Evolutionary conservation across 2,888 invertebrate genomes (phyloP).

Genomic region (Palloptera scutellata): DNA sequence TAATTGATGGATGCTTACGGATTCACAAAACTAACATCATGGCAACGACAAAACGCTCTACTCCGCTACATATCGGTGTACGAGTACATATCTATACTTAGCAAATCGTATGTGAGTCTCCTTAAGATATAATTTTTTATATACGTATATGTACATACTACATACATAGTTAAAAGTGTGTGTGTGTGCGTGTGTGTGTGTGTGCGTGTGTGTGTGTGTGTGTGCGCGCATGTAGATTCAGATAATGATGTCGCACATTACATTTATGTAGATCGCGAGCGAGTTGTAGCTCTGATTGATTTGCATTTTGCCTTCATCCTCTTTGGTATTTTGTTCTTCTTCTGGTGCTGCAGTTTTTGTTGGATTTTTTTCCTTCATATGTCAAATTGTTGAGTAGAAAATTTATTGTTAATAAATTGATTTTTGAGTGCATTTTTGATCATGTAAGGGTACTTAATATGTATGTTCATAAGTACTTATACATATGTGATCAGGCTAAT

Average conservation of each 20-base stretch:
- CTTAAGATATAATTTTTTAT: neutral
- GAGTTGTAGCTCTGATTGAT: too few relatives aligned
- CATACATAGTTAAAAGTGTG: slow-evolving; percentile 11
- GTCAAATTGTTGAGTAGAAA: neutral
- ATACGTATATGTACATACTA: neutral
- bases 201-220: neutral
- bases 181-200: neutral
- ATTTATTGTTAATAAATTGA: slow-evolving; percentile 32
- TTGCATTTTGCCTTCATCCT: neutral
- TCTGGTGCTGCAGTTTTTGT: neutral
- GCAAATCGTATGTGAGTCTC: neutral
- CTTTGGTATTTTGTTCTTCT: neutral
- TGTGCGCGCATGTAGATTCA: slow-evolving; percentile 16
- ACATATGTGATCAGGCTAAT: too few relatives aligned
- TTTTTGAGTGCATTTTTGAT: slow-evolving; percentile 22
- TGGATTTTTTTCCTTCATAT: neutral
- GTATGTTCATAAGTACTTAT: too few relatives aligned
- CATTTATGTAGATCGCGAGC: slow-evolving; percentile 56
- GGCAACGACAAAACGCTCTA: slow-evolving; percentile 3
- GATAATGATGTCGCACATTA: slow-evolving; percentile 47
- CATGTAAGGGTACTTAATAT: too few relatives aligned
- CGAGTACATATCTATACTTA: slow-evolving; percentile 6
- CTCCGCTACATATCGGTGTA: neutral
- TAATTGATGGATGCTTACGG: too few relatives aligned
- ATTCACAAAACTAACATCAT: neutral